Conservation (phyloP, 2,797 vertebrate species). For the Aeoliscus strigatus region DNA sequence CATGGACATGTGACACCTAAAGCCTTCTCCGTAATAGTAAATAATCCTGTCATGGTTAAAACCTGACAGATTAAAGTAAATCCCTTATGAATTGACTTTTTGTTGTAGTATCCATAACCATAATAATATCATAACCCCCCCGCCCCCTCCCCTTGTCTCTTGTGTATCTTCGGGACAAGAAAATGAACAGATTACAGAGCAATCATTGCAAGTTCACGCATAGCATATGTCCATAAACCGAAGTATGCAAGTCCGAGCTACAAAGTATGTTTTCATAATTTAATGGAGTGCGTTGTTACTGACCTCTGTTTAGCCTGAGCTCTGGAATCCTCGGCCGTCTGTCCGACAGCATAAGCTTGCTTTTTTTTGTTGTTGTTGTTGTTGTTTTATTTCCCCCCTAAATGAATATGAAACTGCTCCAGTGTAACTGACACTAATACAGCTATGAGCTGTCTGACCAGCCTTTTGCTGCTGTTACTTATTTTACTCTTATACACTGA, state of each 20-base stretch:
- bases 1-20: slow-evolving; percentile 70
- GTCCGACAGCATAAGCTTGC: slow-evolving; percentile 56
- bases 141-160: slow-evolving; percentile 10
- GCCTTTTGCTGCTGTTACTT: no score
- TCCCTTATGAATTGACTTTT: slow-evolving; percentile 65
- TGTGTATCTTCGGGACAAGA: slow-evolving; percentile 14
- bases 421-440: no score
- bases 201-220: background rate
- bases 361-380: no score
- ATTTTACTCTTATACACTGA: no score
- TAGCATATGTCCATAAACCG: background rate
- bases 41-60: slow-evolving; percentile 73
- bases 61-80: slow-evolving; percentile 71
- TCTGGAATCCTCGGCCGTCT: slow-evolving; percentile 55
- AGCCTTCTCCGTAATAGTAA: slow-evolving; percentile 66
- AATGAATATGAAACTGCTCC: slow-evolving; percentile 49
- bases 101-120: slow-evolving; percentile 69
- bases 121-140: slow-evolving; percentile 52
- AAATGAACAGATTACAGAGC: slow-evolving; percentile 27
- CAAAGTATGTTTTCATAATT: slow-evolving; percentile 53
- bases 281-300: slow-evolving; percentile 43
- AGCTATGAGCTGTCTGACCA: no score
- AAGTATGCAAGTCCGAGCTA: no score
- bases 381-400: slow-evolving; percentile 17
- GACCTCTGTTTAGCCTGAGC: slow-evolving; percentile 60